Base-by-base conservation (phyloP, 2,888 invertebrate genomes). In the Seladonia tumulorum region DNA sequence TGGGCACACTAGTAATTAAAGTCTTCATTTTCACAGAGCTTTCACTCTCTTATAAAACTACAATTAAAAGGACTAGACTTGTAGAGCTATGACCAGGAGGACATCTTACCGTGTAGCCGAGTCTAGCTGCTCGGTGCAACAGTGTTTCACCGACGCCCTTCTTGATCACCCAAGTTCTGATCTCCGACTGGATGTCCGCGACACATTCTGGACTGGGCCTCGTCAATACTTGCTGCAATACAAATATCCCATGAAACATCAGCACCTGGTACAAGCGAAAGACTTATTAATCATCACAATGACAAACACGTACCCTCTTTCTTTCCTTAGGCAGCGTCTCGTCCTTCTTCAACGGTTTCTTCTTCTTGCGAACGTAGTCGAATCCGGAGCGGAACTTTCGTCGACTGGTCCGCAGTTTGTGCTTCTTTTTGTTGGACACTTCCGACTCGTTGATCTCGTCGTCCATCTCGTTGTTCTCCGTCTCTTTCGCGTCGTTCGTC, bases 61-160 rank as follows among this genome's bases (percentile, higher is more conserved):
- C n/a, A 57, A 57, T n/a, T 57, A 57, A 57, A 10, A 12, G 12
- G 12, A 57, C 4, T 57, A 4, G n/a, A 57, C 53, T 57, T 45
- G 45, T 45, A 45, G 10, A 45, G 14, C 12, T 45, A 45, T 45
- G 45, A 74, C 1, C 4, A 47, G 14, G 12, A 45, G 35, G 53
- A 76, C 39, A 35, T 57, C 78, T 96, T 95, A 98, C 98, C 94
- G 98, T 97, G 92, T 98, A 98, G 78, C 98, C 98, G 80, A 98
- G 96, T 92, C 99, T 96, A 2, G 99, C 98, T 72, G 99, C 98
- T 92, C 99, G 96, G 94, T 99, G 99, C 76, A 99, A 96, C 92
- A 98, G 97, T 1, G 99, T 99, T 95, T 99, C 99, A 12, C 99
- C 99, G 57, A 98, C 97, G 76, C 99, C 98, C 95, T 99, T 99